These are phyloP conservation scores for Chymomyza fuscimana DNA, from an alignment of 2,888 invertebrate species.

Conservation along the genomic window DNA sequence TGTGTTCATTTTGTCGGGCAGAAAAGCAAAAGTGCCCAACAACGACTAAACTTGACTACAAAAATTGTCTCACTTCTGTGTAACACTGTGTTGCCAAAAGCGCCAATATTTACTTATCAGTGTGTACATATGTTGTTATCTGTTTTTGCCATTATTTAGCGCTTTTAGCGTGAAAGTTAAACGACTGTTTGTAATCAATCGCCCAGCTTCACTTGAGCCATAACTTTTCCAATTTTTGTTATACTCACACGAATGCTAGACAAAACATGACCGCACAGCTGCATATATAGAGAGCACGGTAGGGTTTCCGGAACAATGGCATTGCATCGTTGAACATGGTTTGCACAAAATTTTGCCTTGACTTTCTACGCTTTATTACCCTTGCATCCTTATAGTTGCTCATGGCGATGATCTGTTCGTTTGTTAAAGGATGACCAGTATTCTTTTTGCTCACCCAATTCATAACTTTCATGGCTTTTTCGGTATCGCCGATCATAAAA, in stretches of 20 bases:
- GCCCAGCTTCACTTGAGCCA: too few species aligned
- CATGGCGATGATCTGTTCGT: conserved; percentile 42
- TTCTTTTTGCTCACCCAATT: conserved; percentile 52
- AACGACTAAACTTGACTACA: too few species aligned
- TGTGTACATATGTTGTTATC: too few species aligned
- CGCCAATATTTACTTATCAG: too few species aligned
- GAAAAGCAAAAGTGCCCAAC: too few species aligned
- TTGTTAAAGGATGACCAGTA: conserved; percentile 33
- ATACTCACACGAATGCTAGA: conserved; percentile 52
- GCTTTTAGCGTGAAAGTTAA: too few species aligned
- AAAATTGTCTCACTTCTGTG: too few species aligned
- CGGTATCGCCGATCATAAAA: conserved; percentile 41
- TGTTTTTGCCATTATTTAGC: too few species aligned
- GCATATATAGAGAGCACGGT: conserved; percentile 35
- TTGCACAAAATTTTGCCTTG: conserved; percentile 23
- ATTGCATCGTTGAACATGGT: conserved; percentile 48
- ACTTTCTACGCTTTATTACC: conserved; percentile 10
- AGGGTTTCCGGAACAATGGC: conserved; percentile 57
- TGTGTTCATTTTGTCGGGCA: too few species aligned
- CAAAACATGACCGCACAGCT: conserved; percentile 59
- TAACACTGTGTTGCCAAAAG: too few species aligned
- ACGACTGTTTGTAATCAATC: too few species aligned
- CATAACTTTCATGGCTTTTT: conserved; percentile 38
- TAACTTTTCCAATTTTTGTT: too few species aligned
- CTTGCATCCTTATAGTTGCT: conserved; percentile 18